Percentiles rank a stretch among this genome's conserved stretches.
Evolutionary conservation across 2,113 vertebrate species (phyloP).

Genomic region (Pomatorhinus ruficollis): DNA sequence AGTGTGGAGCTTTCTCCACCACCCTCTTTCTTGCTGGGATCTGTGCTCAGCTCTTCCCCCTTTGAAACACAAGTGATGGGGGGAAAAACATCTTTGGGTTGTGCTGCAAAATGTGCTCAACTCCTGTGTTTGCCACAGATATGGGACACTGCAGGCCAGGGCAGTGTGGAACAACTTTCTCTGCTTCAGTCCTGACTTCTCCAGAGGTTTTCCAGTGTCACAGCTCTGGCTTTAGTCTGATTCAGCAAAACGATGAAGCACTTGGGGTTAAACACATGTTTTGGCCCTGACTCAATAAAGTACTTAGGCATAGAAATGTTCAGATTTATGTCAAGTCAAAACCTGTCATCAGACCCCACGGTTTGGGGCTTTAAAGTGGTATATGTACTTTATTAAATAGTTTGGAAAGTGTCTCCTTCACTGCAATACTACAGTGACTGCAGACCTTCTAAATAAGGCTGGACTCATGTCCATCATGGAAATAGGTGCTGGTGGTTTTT

Average conservation of each 20-base stretch:
- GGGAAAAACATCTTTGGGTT: accelerated
- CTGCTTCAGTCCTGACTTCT: neutral
- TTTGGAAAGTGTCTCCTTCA: neutral
- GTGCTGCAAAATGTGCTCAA: neutral
- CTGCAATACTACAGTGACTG: neutral
- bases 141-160: neutral
- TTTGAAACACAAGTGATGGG: neutral
- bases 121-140: accelerated
- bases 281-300: neutral
- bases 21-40: neutral
- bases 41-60: neutral
- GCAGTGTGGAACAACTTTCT: neutral
- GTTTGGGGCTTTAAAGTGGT: neutral
- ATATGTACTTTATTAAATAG: neutral
- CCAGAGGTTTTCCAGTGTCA: neutral
- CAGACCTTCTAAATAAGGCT: neutral
- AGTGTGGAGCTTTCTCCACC: neutral
- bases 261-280: neutral
- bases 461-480: accelerated
- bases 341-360: accelerated
- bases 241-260: neutral
- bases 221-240: constrained; percentile 11
- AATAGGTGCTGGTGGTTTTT: neutral
- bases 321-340: neutral
- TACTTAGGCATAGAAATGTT: neutral